phyloP scores from a whole-genome alignment of 1,140 invertebrate species.

The Achroia grisella region DNA sequence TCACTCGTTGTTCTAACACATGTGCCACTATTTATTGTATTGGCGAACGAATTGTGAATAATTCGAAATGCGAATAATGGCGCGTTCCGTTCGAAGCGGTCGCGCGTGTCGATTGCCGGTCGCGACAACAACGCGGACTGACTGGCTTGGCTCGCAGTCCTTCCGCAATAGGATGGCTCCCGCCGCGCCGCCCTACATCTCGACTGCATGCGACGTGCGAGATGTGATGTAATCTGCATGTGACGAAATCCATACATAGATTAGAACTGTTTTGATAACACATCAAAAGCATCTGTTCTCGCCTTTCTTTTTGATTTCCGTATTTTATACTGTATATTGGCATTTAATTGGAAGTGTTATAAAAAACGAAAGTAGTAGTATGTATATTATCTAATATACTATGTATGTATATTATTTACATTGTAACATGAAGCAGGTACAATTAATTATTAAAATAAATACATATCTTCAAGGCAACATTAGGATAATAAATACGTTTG shows the following conservation, averaged over 20 bases:
- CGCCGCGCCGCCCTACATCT: constrained; percentile 62
- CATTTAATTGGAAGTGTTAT: too few relatives aligned
- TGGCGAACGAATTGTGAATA: constrained; percentile 24
- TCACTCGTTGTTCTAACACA: constrained; percentile 32
- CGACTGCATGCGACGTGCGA: constrained; percentile 20
- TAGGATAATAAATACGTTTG: too few relatives aligned
- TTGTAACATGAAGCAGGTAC: too few relatives aligned
- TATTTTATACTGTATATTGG: too few relatives aligned
- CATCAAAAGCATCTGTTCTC: constrained; percentile 18
- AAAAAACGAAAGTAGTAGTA: too few relatives aligned
- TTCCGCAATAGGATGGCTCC: constrained; percentile 59
- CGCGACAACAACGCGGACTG: constrained; percentile 58
- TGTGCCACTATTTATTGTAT: constrained; percentile 15
- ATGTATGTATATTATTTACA: too few relatives aligned
- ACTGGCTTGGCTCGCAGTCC: constrained; percentile 32
- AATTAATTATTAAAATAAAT: too few relatives aligned
- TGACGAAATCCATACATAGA: constrained; percentile 45
- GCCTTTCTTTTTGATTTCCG: too few relatives aligned
- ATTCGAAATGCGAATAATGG: constrained; percentile 20
- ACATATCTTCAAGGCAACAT: too few relatives aligned
- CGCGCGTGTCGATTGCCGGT: constrained; percentile 50
- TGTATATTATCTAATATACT: too few relatives aligned
- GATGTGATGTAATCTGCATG: constrained; percentile 60
- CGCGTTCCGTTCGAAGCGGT: constrained; percentile 27
- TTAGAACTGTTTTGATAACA: constrained; percentile 36